These are phyloP conservation scores for Geotrupes spiniger DNA, from an alignment of 2,888 invertebrate species.

Conservation along the genomic window DNA sequence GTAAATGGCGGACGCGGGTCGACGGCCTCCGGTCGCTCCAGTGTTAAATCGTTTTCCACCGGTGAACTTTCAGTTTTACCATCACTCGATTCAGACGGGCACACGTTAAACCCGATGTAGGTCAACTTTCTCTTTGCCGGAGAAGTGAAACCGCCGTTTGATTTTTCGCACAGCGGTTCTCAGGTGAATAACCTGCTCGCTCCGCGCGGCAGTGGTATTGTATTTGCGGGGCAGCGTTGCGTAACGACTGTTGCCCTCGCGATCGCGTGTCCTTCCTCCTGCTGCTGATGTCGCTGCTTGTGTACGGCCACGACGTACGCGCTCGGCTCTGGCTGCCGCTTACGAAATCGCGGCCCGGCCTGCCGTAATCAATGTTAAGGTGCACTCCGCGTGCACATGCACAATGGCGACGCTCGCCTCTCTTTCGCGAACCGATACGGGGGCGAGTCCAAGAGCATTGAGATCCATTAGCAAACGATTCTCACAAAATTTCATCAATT, in stretches of 20 bases:
- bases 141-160: conserved; percentile 51
- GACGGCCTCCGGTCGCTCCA: conserved; percentile 27
- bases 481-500: too few relatives aligned
- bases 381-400: conserved; percentile 17
- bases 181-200: conserved; percentile 48
- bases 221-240: conserved; percentile 43
- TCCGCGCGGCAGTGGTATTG: conserved; percentile 29
- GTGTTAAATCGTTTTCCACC: conserved; percentile 26
- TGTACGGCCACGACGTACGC: too few relatives aligned
- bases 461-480: too few relatives aligned
- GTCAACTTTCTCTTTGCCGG: conserved; percentile 50
- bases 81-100: conserved; percentile 28
- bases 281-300: conserved; percentile 16
- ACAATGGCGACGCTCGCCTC: background rate
- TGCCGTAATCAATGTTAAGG: conserved; percentile 30
- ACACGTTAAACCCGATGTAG: conserved; percentile 42
- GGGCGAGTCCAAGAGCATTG: too few relatives aligned
- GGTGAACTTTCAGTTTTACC: conserved; percentile 35
- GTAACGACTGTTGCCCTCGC: conserved; percentile 41
- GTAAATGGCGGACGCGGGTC: conserved; percentile 16
- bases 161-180: conserved; percentile 48
- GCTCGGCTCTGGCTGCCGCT: conserved; percentile 14
- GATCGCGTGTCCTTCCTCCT: conserved; percentile 42
- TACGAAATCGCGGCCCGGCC: conserved; percentile 21
- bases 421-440: too few relatives aligned